These are phyloP conservation scores for Sarcophaga peregrina DNA, from an alignment of 1,140 invertebrate genomes.

Conservation along the genomic window DNA sequence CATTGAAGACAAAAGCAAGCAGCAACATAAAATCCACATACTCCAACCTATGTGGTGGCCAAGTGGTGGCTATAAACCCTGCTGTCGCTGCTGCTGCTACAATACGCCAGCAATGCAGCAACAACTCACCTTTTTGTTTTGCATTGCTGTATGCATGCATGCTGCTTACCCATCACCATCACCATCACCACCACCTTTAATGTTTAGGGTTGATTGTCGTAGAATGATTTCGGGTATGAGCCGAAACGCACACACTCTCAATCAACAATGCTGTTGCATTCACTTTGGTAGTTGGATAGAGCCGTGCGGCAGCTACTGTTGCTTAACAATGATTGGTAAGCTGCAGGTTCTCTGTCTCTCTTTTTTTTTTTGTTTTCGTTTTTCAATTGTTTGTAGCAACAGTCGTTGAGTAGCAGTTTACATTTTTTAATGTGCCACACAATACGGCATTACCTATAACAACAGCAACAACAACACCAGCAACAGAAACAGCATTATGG, in stretches of 20 bases:
- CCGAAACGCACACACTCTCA: not conserved
- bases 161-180: too few species aligned
- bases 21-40: constrained; percentile 17
- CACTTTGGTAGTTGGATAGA: not conserved
- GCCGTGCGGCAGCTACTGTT: constrained; percentile 14
- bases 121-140: not conserved
- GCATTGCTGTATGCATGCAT: not conserved
- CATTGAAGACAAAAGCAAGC: not conserved
- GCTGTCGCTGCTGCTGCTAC: not conserved
- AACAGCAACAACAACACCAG: not conserved
- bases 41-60: not conserved
- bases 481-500: too few species aligned
- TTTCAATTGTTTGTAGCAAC: not conserved
- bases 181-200: not conserved
- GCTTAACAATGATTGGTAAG: constrained; percentile 41
- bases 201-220: not conserved
- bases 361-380: too few species aligned
- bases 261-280: not conserved
- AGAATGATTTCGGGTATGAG: not conserved
- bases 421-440: too few species aligned
- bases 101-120: not conserved
- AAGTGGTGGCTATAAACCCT: not conserved
- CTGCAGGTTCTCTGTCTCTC: not conserved
- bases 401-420: too few species aligned
- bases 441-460: not conserved